phyloP scores from a whole-genome alignment of 2,888 invertebrate species.

The Physocephala rufipes region DNA sequence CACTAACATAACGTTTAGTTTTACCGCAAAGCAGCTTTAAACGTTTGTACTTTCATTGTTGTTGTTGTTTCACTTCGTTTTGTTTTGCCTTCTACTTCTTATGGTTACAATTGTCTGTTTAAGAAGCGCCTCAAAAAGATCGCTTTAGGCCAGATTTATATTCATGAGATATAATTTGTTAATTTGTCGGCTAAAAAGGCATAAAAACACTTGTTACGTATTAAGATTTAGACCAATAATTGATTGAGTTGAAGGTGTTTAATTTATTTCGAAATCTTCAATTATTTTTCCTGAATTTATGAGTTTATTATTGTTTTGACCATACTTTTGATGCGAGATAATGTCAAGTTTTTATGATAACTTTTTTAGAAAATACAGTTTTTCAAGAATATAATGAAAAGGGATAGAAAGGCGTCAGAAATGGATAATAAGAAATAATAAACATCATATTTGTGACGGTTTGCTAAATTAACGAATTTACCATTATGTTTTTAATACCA shows the following conservation, averaged over 20 bases:
- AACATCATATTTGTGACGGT: no score
- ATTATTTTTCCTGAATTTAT: background rate
- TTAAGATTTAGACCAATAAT: slow-evolving; percentile 18
- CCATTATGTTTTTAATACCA: no score
- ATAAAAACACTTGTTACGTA: slow-evolving; percentile 29
- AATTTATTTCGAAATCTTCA: background rate
- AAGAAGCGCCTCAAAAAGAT: slow-evolving; percentile 37
- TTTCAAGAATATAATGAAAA: no score
- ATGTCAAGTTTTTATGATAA: no score
- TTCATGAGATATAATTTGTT: slow-evolving; percentile 35
- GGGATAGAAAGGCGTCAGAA: no score
- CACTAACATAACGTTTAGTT: background rate
- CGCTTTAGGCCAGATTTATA: slow-evolving; percentile 27
- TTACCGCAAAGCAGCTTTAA: background rate
- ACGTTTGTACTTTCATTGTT: background rate
- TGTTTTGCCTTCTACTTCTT: background rate
- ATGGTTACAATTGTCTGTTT: slow-evolving; percentile 27
- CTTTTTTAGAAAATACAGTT: no score
- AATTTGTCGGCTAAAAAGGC: slow-evolving; percentile 26
- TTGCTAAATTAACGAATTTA: no score
- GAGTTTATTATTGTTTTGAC: background rate
- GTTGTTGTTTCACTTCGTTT: slow-evolving; percentile 8
- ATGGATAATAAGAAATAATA: no score
- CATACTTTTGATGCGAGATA: no score
- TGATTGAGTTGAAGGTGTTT: slow-evolving; percentile 1